Percentiles rank a stretch among this genome's conserved stretches.
Conservation (phyloP, 2,888 invertebrate genomes). For the Patella pellucida region DNA sequence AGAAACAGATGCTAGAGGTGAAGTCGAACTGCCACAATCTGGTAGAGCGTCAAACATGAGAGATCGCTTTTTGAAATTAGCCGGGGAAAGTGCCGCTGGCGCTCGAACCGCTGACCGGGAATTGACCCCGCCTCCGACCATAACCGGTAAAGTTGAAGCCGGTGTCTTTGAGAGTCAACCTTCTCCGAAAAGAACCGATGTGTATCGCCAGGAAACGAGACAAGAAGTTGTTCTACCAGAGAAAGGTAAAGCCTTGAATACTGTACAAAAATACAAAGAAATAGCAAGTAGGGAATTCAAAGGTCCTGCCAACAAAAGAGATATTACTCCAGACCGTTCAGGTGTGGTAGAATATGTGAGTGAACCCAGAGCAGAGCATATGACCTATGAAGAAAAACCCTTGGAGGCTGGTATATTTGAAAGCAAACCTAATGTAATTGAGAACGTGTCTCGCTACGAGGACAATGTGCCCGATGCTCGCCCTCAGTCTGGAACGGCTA, state of each 20-base stretch:
- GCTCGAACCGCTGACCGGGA: constrained; percentile 35
- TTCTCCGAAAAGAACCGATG: constrained; percentile 40
- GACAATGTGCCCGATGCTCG: constrained; percentile 46
- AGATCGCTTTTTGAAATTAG: neutral
- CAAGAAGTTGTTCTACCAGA: constrained; percentile 54
- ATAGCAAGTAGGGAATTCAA: constrained; percentile 37
- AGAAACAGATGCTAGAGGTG: constrained; percentile 61
- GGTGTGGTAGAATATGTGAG: constrained; percentile 60
- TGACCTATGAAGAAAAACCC: constrained; percentile 49
- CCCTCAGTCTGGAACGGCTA: constrained; percentile 81
- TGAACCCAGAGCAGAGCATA: constrained; percentile 51
- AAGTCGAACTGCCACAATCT: neutral
- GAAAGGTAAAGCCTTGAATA: constrained; percentile 52
- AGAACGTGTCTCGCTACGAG: constrained; percentile 49
- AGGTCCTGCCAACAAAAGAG: constrained; percentile 37
- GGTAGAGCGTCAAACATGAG: neutral
- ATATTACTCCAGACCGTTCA: constrained; percentile 55
- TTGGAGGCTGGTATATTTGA: constrained; percentile 55
- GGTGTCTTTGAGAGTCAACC: constrained; percentile 58
- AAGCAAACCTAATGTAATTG: constrained; percentile 48
- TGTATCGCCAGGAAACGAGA: constrained; percentile 43
- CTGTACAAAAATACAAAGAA: constrained; percentile 57
- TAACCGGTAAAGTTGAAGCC: constrained; percentile 33
- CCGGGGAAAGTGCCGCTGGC: neutral
- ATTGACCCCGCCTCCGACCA: constrained; percentile 57